Conservation (phyloP, 2,888 invertebrate genomes). For the Helobdella robusta region DNA sequence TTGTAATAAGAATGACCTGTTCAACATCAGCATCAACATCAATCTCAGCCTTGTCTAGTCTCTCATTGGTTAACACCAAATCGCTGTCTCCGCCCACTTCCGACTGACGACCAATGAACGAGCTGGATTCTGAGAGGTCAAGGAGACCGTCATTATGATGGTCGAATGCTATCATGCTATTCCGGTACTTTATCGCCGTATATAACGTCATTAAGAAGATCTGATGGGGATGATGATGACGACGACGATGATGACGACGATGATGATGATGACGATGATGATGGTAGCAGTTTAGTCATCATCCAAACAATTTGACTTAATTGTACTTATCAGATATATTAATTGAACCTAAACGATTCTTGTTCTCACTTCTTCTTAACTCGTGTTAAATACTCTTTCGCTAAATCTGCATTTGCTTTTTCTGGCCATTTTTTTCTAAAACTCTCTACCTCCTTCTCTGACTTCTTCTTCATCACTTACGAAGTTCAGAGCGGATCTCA, state of each 20-base stretch:
- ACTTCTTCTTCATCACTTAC: no score
- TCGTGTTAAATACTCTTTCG: no score
- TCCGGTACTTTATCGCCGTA: conserved; percentile 40
- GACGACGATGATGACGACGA: neutral
- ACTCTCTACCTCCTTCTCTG: no score
- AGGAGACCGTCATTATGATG: conserved; percentile 38
- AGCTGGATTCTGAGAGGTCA: neutral
- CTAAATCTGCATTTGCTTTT: no score
- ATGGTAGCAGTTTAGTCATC: neutral
- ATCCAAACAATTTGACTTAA: no score
- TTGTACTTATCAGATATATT: no score
- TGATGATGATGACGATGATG: conserved; percentile 2
- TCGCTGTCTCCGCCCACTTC: neutral
- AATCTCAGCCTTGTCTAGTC: conserved; percentile 3
- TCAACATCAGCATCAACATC: conserved; percentile 28
- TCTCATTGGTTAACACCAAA: neutral
- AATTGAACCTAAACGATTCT: no score
- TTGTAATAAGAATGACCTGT: conserved; percentile 19
- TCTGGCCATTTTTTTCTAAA: no score
- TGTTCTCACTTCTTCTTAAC: no score
- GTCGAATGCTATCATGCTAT: conserved; percentile 41
- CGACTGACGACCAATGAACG: neutral
- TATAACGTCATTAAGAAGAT: conserved; percentile 40
- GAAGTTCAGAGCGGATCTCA: no score
- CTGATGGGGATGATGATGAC: conserved; percentile 33